phyloP scores from a whole-genome alignment of 2,113 vertebrate species.

The Phalacrocorax pelagicus region DNA sequence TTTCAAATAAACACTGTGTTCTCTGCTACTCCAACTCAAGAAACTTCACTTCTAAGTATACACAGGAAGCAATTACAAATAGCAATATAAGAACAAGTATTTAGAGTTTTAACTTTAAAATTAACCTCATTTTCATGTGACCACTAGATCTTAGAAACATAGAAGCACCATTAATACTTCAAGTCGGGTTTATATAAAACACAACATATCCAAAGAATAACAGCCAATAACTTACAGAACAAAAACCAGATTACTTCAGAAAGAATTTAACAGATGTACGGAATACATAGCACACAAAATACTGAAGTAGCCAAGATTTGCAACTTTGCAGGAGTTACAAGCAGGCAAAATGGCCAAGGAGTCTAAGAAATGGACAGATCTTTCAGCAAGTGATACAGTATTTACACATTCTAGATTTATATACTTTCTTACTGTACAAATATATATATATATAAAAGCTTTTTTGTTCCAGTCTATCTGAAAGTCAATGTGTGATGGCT shows the following conservation, averaged over 20 bases:
- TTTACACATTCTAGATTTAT: neutral
- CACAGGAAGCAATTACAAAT: neutral
- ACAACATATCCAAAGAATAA: neutral
- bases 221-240: neutral
- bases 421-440: neutral
- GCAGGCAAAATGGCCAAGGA: neutral
- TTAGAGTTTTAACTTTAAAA: neutral
- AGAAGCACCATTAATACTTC: neutral
- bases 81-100: neutral
- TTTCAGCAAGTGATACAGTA: neutral
- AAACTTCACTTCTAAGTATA: neutral
- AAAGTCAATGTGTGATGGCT: neutral
- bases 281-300: neutral
- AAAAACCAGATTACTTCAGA: neutral
- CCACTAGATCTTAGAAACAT: neutral
- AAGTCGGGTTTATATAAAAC: neutral
- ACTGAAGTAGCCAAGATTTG: neutral
- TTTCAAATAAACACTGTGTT: neutral
- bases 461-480: neutral
- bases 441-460: neutral
- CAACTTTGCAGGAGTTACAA: neutral
- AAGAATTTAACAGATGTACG: neutral
- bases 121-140: neutral
- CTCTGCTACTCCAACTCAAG: neutral
- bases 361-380: neutral